These are phyloP conservation scores for Falcunculus frontatus DNA, from an alignment of 2,113 vertebrate species.

Conservation along the genomic window DNA sequence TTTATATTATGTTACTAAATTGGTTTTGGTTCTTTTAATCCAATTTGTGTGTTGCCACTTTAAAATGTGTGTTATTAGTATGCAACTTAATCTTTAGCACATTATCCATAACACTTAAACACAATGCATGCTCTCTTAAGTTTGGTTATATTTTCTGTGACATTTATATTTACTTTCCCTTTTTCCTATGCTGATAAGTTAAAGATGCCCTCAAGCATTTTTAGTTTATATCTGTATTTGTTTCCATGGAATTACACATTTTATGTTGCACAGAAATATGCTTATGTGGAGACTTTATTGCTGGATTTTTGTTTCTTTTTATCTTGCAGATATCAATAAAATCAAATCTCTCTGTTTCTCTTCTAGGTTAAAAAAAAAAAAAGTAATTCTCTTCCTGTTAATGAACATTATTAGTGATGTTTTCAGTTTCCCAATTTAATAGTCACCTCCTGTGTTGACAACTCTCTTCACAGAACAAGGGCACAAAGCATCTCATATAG, in stretches of 20 bases:
- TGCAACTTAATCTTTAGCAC: conserved; percentile 21
- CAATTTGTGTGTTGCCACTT: neutral
- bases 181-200: conserved; percentile 2
- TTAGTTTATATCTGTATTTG: conserved; percentile 9
- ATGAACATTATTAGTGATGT: conserved; percentile 9
- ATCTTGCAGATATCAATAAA: conserved; percentile 10
- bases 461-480: conserved; percentile 14
- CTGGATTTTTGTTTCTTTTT: neutral
- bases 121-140: conserved; percentile 22
- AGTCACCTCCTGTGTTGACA: conserved; percentile 24
- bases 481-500: neutral
- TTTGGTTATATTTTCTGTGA: conserved; percentile 35
- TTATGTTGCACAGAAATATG: neutral
- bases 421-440: conserved; percentile 1
- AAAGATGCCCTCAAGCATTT: conserved; percentile 16
- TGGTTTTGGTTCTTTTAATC: neutral
- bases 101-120: conserved; percentile 18
- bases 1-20: neutral
- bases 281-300: neutral
- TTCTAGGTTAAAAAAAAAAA: neutral
- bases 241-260: conserved; percentile 10
- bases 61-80: neutral
- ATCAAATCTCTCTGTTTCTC: neutral
- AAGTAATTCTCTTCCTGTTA: neutral
- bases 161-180: conserved; percentile 22